phyloP scores from a whole-genome alignment of 2,888 invertebrate genomes.

The Pecten maximus region DNA sequence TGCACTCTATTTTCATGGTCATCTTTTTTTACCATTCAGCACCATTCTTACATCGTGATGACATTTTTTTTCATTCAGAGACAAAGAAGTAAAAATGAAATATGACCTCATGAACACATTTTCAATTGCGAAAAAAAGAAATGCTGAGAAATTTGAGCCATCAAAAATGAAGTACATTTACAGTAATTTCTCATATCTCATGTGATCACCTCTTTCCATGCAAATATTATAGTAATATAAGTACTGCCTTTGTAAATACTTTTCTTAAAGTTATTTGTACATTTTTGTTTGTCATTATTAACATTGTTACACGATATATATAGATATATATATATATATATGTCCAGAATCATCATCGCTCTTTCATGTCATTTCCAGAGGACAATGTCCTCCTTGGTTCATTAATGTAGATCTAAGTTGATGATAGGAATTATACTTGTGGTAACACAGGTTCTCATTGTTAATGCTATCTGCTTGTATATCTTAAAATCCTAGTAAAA shows the following conservation, averaged over 20 bases:
- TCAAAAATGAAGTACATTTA: not conserved
- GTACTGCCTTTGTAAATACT: slow-evolving; percentile 43
- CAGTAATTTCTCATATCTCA: not conserved
- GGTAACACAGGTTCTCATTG: not conserved
- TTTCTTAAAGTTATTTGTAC: slow-evolving; percentile 41
- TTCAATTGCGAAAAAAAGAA: no score
- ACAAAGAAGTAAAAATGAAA: not conserved
- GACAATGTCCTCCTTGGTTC: not conserved
- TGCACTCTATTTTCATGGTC: not conserved
- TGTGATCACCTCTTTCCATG: slow-evolving; percentile 33
- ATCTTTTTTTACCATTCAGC: not conserved
- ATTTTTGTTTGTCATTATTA: slow-evolving; percentile 37
- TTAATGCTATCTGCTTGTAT: not conserved
- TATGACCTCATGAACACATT: not conserved
- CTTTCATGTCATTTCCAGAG: slow-evolving; percentile 13
- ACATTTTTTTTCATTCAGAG: not conserved
- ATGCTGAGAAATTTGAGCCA: not conserved
- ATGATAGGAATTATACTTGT: not conserved
- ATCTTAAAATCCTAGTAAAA: not conserved
- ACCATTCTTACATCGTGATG: not conserved
- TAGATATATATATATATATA: not conserved
- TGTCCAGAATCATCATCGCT: slow-evolving; percentile 27
- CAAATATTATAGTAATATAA: slow-evolving; percentile 31
- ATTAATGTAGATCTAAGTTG: not conserved
- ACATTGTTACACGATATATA: slow-evolving; percentile 1